Evolutionary conservation across 2,113 vertebrate genomes (phyloP), one percentile per base, ranked within the genome.

Genomic region (Choloepus hoffmanni): DNA sequence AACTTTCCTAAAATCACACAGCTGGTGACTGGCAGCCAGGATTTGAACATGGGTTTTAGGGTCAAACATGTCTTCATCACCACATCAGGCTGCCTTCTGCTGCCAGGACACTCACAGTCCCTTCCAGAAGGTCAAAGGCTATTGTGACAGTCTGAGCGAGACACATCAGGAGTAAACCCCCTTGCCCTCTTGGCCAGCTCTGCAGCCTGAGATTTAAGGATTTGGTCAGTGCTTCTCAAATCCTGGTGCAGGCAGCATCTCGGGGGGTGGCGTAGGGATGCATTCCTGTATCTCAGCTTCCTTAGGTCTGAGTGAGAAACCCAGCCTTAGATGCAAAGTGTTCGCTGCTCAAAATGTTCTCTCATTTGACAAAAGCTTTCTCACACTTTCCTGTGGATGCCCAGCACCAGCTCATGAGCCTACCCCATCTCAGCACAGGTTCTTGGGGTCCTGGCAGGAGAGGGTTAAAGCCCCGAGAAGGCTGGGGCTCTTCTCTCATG

Each of bases 401-500:
- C 9, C 19, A 10, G 76, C 21, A 0, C 12, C 78, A 14, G 14
- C 50, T 4, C 8, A 0, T 0, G 26, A 50, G 23, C 78, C 58
- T 40, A 55, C 4, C 81, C 72, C 2, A 26, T 53, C 40, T 33
- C 23, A 18, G 72, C 1, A 1, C 67, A 33, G 53, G 45, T 60
- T 81, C 76, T n/a, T 28, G 40, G 67, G 48, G 67, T 82, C 81
- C 88, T 95, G 98, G 98, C 96, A 98, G 95, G 98, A 99, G 98
- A 98, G 98, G 98, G 98, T 99, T 99, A 99, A 99, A 74, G 72
- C 96, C 94, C 91, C 53, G 97, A 94, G 98, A 96, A 95, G 85
- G 86, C 89, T 6, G 95, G 96, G 98, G 63, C 93, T 89, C 87
- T 99, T 98, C 97, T 98, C 98, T 99, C 99, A 99, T 95, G 98